Evolutionary conservation across 2,888 invertebrate genomes (phyloP).

Genomic region (Periphyllus acericola): DNA sequence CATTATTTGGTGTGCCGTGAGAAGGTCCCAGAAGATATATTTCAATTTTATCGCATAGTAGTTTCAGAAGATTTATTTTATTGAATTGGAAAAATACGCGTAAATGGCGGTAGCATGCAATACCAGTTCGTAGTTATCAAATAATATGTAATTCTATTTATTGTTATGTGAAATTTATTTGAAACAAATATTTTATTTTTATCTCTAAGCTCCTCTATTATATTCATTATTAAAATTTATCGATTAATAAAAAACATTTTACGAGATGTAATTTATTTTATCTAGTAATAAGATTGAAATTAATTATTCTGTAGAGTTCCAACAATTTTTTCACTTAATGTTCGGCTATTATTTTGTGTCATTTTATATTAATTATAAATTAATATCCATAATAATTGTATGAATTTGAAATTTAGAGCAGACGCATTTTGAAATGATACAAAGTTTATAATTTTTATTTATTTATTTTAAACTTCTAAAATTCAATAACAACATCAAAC

Average conservation of each 20-base stretch:
- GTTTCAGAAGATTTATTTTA: not conserved
- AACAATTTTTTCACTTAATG: no score
- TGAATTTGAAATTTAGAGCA: no score
- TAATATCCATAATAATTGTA: no score
- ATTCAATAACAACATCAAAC: no score
- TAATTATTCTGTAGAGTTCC: not conserved
- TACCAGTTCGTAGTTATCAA: not conserved
- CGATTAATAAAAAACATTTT: not conserved
- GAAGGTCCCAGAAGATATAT: not conserved
- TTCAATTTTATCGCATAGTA: not conserved
- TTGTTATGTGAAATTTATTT: not conserved
- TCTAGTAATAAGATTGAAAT: not conserved
- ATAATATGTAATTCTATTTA: not conserved
- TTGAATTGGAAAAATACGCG: not conserved
- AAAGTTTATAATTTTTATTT: no score
- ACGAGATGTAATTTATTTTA: not conserved
- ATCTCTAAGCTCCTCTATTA: not conserved
- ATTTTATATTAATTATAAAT: no score
- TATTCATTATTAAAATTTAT: not conserved
- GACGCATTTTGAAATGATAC: no score
- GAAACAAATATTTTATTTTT: not conserved
- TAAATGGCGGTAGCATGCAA: not conserved
- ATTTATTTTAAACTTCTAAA: no score
- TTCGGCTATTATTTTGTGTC: no score
- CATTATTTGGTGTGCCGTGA: not conserved